Percentiles rank a stretch among this genome's conserved stretches.
phyloP scores from a whole-genome alignment of 2,888 invertebrate species.

The Ceriagrion tenellum region DNA sequence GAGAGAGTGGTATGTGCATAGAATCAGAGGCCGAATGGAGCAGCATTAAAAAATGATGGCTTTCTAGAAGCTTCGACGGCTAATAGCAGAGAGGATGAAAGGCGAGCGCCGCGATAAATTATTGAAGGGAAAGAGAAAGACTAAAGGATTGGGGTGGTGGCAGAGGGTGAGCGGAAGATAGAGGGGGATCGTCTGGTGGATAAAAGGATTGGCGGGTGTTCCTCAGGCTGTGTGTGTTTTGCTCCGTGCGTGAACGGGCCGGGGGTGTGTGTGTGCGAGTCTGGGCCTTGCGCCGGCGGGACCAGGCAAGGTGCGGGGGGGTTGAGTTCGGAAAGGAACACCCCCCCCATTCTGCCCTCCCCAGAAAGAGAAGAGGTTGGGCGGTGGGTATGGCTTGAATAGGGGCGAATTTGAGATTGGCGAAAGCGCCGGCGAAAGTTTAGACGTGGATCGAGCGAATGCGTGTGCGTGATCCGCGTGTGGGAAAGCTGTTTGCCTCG shows the following conservation, averaged over 20 bases:
- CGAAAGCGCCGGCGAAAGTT: slow-evolving; percentile 33
- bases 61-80: slow-evolving; percentile 21
- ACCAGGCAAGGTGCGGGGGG: background rate
- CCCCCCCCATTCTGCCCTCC: no score
- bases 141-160: background rate
- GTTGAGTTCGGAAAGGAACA: background rate
- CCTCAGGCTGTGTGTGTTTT: background rate
- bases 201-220: slow-evolving; percentile 30
- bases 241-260: background rate
- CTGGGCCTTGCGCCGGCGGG: background rate
- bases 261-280: background rate
- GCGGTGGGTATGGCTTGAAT: background rate
- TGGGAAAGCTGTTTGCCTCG: background rate
- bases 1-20: background rate
- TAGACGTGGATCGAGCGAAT: background rate
- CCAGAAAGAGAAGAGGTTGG: no score
- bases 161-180: background rate
- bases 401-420: slow-evolving; percentile 23
- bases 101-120: slow-evolving; percentile 38
- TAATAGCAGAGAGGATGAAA: slow-evolving; percentile 49
- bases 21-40: slow-evolving; percentile 16
- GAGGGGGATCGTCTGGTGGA: background rate
- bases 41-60: slow-evolving; percentile 45
- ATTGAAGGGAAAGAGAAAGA: slow-evolving; percentile 48
- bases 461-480: background rate